These are phyloP conservation scores for Malurus alboscapulatus DNA, from an alignment of 2,113 vertebrate genomes.

Conservation along the genomic window DNA sequence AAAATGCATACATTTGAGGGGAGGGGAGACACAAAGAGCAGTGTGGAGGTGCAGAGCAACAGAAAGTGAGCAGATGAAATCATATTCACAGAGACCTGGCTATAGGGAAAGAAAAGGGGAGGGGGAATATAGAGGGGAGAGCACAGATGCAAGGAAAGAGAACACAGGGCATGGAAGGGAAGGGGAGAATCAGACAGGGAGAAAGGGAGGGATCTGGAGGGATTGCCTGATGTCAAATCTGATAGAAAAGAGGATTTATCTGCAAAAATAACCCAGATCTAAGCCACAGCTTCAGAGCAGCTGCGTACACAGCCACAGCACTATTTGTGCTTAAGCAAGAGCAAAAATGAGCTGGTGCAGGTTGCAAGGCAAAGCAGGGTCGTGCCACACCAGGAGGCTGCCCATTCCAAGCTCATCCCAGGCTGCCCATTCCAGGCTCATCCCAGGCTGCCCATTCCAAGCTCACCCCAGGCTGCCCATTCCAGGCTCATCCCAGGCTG, in stretches of 20 bases:
- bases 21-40: background rate
- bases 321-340: constrained; percentile 1
- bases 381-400: background rate
- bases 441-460: background rate
- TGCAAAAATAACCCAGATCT: constrained; percentile 63
- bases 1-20: background rate
- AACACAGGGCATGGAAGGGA: background rate
- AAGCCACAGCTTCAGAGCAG: constrained; percentile 50
- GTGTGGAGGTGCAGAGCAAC: background rate
- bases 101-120: background rate
- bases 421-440: background rate
- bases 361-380: background rate
- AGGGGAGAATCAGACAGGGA: background rate
- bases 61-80: background rate
- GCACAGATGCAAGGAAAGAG: background rate
- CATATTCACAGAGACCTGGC: background rate
- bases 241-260: constrained; percentile 70
- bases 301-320: background rate
- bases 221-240: constrained; percentile 65
- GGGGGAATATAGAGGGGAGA: background rate
- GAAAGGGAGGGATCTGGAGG: constrained; percentile 34
- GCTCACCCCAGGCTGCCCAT: background rate
- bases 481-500: background rate
- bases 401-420: background rate
- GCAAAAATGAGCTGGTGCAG: background rate